Evolutionary conservation across 2,113 vertebrate species (phyloP).

Genomic region (Aphyosemion australe): DNA sequence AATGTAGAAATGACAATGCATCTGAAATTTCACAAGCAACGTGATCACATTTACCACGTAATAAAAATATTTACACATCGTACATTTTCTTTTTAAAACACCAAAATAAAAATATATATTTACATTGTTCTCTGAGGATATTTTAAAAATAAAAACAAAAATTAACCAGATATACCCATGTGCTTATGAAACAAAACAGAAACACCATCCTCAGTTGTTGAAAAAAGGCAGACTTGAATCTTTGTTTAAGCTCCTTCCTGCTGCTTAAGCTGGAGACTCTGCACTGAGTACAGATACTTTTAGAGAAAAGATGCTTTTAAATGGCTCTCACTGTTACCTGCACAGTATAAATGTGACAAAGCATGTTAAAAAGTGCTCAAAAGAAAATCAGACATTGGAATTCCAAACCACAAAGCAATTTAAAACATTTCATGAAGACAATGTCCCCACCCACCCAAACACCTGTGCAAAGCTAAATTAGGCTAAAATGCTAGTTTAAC

Average conservation of each 20-base stretch:
- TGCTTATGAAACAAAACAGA: slow-evolving; percentile 72
- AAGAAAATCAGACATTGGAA: slow-evolving; percentile 79
- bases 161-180: slow-evolving; percentile 71
- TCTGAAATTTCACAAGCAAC: slow-evolving; percentile 87
- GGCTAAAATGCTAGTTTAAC: slow-evolving; percentile 12
- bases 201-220: slow-evolving; percentile 89
- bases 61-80: slow-evolving; percentile 35
- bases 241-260: slow-evolving; percentile 95
- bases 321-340: slow-evolving; percentile 99
- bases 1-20: slow-evolving; percentile 79
- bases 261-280: slow-evolving; percentile 98
- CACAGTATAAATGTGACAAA: slow-evolving; percentile 99
- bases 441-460: slow-evolving; percentile 18
- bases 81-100: slow-evolving; percentile 47
- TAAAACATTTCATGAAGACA: slow-evolving; percentile 69
- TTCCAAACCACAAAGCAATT: slow-evolving; percentile 76
- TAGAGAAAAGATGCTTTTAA: slow-evolving; percentile 99
- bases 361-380: slow-evolving; percentile 99
- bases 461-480: slow-evolving; percentile 61
- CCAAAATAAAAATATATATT: slow-evolving; percentile 67
- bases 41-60: slow-evolving; percentile 84
- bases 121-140: slow-evolving; percentile 58
- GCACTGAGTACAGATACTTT: slow-evolving; percentile 98
- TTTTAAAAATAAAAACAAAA: slow-evolving; percentile 69
- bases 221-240: slow-evolving; percentile 89